Conservation (phyloP, 2,113 vertebrate species). For the Plecturocebus donacophilus region DNA sequence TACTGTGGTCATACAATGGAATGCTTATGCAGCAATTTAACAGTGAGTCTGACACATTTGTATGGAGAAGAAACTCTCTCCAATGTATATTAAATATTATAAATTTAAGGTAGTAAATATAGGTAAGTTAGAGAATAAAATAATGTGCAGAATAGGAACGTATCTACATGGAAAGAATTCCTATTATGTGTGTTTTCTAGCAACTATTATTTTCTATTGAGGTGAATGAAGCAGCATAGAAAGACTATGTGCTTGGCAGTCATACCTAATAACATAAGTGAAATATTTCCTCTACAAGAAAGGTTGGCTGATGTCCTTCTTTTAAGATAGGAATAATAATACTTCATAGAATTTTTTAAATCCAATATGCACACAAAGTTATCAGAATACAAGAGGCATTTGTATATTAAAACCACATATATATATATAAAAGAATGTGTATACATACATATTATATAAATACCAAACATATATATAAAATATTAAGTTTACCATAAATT, state of each 20-base stretch:
- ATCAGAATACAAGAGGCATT: neutral
- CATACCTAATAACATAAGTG: neutral
- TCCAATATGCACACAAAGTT: neutral
- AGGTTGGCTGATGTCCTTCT: neutral
- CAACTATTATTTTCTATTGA: neutral
- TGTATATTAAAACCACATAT: neutral
- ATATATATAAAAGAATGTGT: neutral
- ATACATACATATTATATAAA: neutral
- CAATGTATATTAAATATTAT: neutral
- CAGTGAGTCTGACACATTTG: neutral
- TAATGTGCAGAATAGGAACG: neutral
- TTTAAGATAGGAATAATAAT: neutral
- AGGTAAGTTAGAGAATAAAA: neutral
- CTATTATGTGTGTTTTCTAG: neutral
- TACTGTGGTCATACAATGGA: neutral
- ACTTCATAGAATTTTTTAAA: neutral
- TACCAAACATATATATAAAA: neutral
- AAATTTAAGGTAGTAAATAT: neutral
- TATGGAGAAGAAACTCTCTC: neutral
- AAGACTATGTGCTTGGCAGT: neutral
- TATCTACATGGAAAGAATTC: neutral
- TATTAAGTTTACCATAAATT: neutral
- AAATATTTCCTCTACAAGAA: neutral
- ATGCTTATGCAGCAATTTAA: neutral
- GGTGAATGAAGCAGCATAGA: neutral